A percentile compares a stretch with the other conserved stretches of the same genome.
phyloP scores from a whole-genome alignment of 2,888 invertebrate species.

The Saturnia pavonia region DNA sequence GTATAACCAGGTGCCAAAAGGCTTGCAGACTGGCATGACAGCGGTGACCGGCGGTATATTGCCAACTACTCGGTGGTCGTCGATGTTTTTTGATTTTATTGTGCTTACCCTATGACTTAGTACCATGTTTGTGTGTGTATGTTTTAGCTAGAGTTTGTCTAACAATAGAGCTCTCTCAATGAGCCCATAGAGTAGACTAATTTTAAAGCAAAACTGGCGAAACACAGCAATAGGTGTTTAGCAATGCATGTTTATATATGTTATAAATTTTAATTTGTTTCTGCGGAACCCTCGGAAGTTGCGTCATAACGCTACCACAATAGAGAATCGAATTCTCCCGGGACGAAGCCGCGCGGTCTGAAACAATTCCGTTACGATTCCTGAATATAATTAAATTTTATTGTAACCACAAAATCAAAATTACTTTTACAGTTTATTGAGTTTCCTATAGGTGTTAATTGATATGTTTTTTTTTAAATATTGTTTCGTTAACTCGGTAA shows the following conservation, averaged over 20 bases:
- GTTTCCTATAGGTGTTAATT: background rate
- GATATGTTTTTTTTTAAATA: background rate
- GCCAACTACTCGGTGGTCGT: too few relatives aligned
- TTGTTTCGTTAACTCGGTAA: background rate
- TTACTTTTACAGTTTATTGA: slow-evolving; percentile 17
- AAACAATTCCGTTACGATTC: slow-evolving; percentile 19
- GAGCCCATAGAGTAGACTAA: too few relatives aligned
- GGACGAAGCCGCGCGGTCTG: background rate
- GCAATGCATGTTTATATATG: too few relatives aligned
- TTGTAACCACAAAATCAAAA: slow-evolving; percentile 21
- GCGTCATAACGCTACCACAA: background rate
- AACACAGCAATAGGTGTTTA: too few relatives aligned
- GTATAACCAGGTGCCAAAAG: too few relatives aligned
- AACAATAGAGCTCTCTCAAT: too few relatives aligned
- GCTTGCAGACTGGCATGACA: background rate
- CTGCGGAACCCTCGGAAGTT: slow-evolving; percentile 4
- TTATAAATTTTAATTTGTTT: slow-evolving; percentile 1
- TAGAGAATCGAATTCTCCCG: background rate
- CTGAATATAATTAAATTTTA: slow-evolving; percentile 21
- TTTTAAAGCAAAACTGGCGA: too few relatives aligned
- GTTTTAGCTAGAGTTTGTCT: too few relatives aligned
- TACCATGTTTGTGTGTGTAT: too few relatives aligned
- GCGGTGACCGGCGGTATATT: background rate
- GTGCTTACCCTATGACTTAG: too few relatives aligned
- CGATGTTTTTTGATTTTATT: too few relatives aligned